These are phyloP conservation scores for Tragelaphus strepsiceros DNA, from an alignment of 2,113 vertebrate genomes.

Conservation along the genomic window DNA sequence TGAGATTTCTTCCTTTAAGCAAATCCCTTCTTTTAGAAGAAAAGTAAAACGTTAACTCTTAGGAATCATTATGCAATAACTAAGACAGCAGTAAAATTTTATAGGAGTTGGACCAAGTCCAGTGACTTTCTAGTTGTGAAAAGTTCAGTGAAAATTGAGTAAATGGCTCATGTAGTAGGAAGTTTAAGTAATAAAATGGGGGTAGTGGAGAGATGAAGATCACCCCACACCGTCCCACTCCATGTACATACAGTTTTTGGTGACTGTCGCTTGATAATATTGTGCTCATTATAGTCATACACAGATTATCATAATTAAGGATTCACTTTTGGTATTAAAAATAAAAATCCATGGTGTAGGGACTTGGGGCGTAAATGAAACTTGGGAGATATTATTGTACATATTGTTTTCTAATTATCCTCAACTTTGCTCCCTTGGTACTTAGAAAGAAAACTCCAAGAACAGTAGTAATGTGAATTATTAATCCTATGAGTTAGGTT, in stretches of 20 bases:
- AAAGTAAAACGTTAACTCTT: conserved; percentile 68
- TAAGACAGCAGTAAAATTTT: conserved; percentile 64
- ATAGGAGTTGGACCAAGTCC: conserved; percentile 39
- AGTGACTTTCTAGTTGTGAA: conserved; percentile 35
- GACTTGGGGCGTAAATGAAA: not conserved
- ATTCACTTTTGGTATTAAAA: not conserved
- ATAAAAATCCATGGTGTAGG: not conserved
- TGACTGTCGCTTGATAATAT: not conserved
- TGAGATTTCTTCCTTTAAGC: conserved; percentile 68
- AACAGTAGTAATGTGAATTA: not conserved
- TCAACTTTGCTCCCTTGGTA: not conserved
- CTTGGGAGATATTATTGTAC: not conserved
- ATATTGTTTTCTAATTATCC: conserved; percentile 4
- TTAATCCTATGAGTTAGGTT: not conserved
- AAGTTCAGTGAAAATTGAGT: conserved; percentile 54
- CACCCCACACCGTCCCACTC: rapidly evolving
- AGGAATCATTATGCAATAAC: conserved; percentile 60
- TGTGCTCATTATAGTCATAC: not conserved
- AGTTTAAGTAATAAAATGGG: conserved; percentile 39
- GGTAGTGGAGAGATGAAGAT: not conserved
- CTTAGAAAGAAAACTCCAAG: conserved; percentile 22
- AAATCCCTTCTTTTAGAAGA: conserved; percentile 52
- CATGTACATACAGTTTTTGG: not conserved
- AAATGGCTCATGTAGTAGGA: conserved; percentile 45
- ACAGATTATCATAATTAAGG: not conserved